These are phyloP conservation scores for Drosophila murphyi DNA, from an alignment of 1,140 invertebrate species.

Conservation along the genomic window DNA sequence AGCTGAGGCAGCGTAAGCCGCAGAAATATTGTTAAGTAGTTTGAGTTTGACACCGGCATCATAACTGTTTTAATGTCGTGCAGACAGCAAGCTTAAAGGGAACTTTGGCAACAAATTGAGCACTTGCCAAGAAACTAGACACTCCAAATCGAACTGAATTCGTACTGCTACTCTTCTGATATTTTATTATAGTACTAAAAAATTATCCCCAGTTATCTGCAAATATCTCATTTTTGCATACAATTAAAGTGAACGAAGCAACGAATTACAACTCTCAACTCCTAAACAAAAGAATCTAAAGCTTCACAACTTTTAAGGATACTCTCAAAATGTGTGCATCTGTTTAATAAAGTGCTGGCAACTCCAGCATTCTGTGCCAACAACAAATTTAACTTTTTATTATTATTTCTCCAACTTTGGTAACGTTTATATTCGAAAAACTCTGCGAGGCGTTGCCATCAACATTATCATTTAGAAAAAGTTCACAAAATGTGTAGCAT, in stretches of 20 bases:
- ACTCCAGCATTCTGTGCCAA: background rate
- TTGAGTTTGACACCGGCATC: conserved; percentile 78
- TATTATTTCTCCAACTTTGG: conserved; percentile 38
- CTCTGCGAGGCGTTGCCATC: conserved; percentile 14
- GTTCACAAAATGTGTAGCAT: conserved; percentile 60
- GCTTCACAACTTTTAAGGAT: conserved; percentile 6
- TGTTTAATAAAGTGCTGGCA: background rate
- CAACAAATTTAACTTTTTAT: conserved; percentile 56
- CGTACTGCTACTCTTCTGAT: no score
- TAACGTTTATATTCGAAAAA: conserved; percentile 30
- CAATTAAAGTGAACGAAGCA: no score
- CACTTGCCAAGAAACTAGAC: background rate
- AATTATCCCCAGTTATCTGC: no score
- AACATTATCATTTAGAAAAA: conserved; percentile 50
- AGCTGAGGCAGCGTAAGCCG: conserved; percentile 29
- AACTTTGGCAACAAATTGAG: background rate
- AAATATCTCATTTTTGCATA: no score
- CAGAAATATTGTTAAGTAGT: conserved; percentile 78
- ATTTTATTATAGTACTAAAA: no score
- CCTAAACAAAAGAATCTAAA: background rate
- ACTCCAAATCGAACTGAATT: background rate
- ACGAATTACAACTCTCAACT: no score
- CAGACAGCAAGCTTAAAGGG: conserved; percentile 38
- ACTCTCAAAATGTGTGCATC: conserved; percentile 15
- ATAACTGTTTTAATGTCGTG: conserved; percentile 70